Evolutionary conservation across 2,888 invertebrate species (phyloP).

Genomic region (Caenorhabditis sp.): DNA sequence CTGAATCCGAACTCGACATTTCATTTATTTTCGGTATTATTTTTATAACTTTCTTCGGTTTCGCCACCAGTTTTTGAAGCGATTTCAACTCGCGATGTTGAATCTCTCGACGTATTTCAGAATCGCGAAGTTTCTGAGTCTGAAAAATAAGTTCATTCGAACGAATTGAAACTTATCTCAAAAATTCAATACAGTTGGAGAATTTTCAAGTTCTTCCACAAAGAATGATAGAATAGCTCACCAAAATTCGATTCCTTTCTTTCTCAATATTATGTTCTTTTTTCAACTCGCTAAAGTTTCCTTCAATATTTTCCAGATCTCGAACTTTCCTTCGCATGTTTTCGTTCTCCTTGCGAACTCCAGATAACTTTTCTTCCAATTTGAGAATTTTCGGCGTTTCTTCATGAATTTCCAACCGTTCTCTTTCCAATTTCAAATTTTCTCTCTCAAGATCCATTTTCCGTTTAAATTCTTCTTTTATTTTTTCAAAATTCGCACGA

Average conservation of each 20-base stretch:
- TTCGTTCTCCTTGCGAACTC: background rate
- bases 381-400: background rate
- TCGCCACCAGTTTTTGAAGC: constrained; percentile 13
- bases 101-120: constrained; percentile 29
- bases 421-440: constrained; percentile 22
- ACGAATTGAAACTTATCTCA: too few relatives aligned
- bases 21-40: constrained; percentile 2
- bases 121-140: constrained; percentile 34
- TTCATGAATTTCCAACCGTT: constrained; percentile 13
- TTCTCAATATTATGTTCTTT: background rate
- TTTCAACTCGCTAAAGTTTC: too few relatives aligned
- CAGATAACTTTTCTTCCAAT: background rate
- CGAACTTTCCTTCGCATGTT: too few relatives aligned
- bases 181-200: too few relatives aligned
- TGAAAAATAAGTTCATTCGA: too few relatives aligned
- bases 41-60: background rate
- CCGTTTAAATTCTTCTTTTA: constrained; percentile 29
- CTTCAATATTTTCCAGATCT: too few relatives aligned
- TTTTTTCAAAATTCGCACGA: constrained; percentile 42
- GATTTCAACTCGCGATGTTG: constrained; percentile 32
- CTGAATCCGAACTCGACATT: constrained; percentile 20
- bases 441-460: constrained; percentile 28
- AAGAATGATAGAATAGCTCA: background rate
- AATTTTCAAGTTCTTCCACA: background rate
- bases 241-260: background rate